Conservation (phyloP, 2,113 vertebrate genomes). For the Osmerus eperlanus region DNA sequence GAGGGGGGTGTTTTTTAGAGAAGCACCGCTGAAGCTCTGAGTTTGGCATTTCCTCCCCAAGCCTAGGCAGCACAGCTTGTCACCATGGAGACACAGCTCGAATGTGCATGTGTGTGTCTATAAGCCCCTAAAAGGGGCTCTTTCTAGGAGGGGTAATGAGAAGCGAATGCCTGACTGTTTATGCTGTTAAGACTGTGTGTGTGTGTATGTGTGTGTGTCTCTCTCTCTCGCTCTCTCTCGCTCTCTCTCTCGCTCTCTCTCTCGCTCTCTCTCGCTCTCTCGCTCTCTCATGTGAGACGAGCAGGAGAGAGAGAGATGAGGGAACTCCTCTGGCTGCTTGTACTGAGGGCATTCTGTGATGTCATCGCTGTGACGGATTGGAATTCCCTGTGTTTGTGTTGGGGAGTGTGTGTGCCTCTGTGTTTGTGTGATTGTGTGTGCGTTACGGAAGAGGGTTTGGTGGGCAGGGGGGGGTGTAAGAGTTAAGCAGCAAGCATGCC, state of each 20-base stretch:
- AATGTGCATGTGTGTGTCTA: slow-evolving; percentile 27
- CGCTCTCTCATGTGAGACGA: slow-evolving; percentile 26
- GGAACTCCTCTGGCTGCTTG: slow-evolving; percentile 57
- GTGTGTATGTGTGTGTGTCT: no score
- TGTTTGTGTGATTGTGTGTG: slow-evolving; percentile 1
- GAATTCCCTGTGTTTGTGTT: slow-evolving; percentile 54
- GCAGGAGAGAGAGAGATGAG: slow-evolving; percentile 57
- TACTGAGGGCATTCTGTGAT: slow-evolving; percentile 53
- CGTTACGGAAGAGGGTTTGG: background rate
- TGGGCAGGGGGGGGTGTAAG: background rate
- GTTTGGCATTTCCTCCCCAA: slow-evolving; percentile 60
- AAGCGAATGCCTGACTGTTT: slow-evolving; percentile 18
- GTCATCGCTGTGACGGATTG: slow-evolving; percentile 62
- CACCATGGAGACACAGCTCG: slow-evolving; percentile 58
- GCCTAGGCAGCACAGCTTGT: slow-evolving; percentile 36
- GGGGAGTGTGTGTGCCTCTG: background rate
- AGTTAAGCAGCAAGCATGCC: slow-evolving; percentile 37
- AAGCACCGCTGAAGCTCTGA: slow-evolving; percentile 19
- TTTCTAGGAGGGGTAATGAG: slow-evolving; percentile 39
- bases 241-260: background rate
- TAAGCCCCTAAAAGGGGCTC: slow-evolving; percentile 34
- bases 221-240: background rate
- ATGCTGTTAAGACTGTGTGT: background rate
- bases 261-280: background rate
- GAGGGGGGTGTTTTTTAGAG: background rate